These are phyloP conservation scores for Scolopax mira DNA, from an alignment of 2,113 vertebrate genomes.

Conservation along the genomic window DNA sequence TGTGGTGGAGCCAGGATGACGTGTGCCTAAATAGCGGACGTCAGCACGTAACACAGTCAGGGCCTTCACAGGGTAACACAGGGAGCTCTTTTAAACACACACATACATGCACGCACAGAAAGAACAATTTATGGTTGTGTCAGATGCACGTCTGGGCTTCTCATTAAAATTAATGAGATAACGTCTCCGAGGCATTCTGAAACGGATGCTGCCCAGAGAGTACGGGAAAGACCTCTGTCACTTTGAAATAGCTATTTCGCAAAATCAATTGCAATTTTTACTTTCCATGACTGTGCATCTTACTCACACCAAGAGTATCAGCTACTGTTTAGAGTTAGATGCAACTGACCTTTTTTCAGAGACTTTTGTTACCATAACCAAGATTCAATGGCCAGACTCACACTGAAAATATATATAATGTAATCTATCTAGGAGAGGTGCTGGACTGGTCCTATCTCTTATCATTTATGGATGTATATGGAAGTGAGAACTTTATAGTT, in stretches of 20 bases:
- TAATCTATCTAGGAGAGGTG: not conserved
- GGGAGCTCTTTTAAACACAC: constrained; percentile 34
- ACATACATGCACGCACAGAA: not conserved
- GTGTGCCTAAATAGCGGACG: not conserved
- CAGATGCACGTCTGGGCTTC: constrained; percentile 63
- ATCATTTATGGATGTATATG: not conserved
- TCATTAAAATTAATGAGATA: constrained; percentile 77
- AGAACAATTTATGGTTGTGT: constrained; percentile 69
- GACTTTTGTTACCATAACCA: not conserved
- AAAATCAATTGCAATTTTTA: constrained; percentile 18
- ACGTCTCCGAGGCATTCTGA: constrained; percentile 58
- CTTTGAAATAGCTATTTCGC: constrained; percentile 10
- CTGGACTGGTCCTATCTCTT: not conserved
- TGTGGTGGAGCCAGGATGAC: constrained; percentile 42
- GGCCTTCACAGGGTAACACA: constrained; percentile 58
- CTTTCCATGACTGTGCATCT: not conserved
- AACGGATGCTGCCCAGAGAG: constrained; percentile 41
- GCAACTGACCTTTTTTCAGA: not conserved
- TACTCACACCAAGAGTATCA: not conserved
- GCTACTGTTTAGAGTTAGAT: not conserved
- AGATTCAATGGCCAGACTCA: not conserved
- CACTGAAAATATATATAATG: not conserved
- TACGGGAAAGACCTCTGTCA: not conserved
- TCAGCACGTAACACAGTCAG: constrained; percentile 42
- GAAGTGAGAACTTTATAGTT: not conserved